These are phyloP conservation scores for Pollimyrus isidori DNA, from an alignment of 2,113 vertebrate species.

Conservation along the genomic window DNA sequence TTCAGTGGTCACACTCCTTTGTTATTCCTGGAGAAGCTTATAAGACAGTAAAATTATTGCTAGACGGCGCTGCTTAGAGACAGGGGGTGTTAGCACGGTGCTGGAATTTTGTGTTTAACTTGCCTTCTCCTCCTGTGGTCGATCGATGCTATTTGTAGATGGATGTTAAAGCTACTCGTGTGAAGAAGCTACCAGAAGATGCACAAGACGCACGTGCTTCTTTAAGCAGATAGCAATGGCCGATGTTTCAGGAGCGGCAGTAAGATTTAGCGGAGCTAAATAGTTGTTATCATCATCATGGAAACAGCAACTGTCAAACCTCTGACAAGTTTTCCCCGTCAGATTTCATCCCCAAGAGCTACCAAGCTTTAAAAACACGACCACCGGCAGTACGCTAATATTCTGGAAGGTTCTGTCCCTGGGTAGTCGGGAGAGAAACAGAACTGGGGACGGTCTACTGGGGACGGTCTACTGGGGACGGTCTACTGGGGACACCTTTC, in stretches of 20 bases:
- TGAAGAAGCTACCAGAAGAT: background rate
- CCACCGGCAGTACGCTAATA: background rate
- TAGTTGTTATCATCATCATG: background rate
- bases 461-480: background rate
- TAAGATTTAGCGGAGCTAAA: background rate
- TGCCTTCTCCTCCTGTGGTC: background rate
- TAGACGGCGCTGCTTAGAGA: background rate
- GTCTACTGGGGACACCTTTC: background rate
- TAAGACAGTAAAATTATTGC: background rate
- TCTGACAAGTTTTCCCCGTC: background rate
- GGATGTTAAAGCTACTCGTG: background rate
- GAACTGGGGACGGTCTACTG: background rate
- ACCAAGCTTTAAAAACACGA: background rate
- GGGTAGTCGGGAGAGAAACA: slow-evolving; percentile 2
- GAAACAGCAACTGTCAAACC: background rate
- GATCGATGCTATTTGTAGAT: background rate
- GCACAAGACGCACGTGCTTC: background rate
- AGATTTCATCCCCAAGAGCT: background rate
- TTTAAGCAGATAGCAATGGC: background rate
- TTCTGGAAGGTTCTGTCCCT: background rate
- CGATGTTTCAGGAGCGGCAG: background rate
- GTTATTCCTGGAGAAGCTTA: slow-evolving; percentile 13
- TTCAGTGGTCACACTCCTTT: slow-evolving; percentile 6
- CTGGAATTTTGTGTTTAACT: background rate
- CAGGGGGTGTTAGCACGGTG: no score